These are phyloP conservation scores for Anguilla megastoma DNA, from an alignment of 2,797 vertebrate species.

Conservation along the genomic window DNA sequence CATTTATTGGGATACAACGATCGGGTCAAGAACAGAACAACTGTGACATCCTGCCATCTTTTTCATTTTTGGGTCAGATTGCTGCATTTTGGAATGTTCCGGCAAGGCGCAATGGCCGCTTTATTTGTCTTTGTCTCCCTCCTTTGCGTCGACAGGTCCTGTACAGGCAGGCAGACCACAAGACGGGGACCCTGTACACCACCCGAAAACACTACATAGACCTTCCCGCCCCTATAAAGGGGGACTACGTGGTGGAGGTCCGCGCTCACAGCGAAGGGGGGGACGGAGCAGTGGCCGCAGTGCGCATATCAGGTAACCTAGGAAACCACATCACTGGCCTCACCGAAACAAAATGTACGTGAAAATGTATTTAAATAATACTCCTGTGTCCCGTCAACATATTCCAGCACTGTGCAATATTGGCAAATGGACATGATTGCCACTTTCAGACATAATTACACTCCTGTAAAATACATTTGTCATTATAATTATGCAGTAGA, in stretches of 20 bases:
- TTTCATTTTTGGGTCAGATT: not conserved
- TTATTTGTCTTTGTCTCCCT: not conserved
- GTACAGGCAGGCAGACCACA: constrained; percentile 90
- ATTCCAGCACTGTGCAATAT: not conserved
- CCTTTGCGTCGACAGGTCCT: constrained; percentile 74
- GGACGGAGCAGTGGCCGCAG: constrained; percentile 90
- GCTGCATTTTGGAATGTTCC: not conserved
- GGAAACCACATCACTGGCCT: not conserved
- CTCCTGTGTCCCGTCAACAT: not conserved
- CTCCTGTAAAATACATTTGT: not conserved
- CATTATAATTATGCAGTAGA: not conserved
- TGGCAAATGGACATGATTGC: not conserved
- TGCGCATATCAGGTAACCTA: constrained; percentile 84
- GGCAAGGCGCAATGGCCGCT: not conserved
- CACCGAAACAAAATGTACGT: not conserved
- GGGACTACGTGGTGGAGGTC: constrained; percentile 91
- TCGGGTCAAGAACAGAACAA: too few relatives aligned
- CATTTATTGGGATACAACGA: too few relatives aligned
- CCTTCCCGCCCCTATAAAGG: constrained; percentile 87
- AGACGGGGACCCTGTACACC: constrained; percentile 87
- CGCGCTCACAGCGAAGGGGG: constrained; percentile 94
- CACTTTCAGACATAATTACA: not conserved
- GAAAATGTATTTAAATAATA: not conserved
- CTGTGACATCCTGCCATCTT: not conserved
- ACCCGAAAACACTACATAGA: constrained; percentile 94